Evolutionary conservation across 2,113 vertebrate species (phyloP), one percentile per base, ranked within the genome.

Genomic region (Zosterops hypoxanthus): DNA sequence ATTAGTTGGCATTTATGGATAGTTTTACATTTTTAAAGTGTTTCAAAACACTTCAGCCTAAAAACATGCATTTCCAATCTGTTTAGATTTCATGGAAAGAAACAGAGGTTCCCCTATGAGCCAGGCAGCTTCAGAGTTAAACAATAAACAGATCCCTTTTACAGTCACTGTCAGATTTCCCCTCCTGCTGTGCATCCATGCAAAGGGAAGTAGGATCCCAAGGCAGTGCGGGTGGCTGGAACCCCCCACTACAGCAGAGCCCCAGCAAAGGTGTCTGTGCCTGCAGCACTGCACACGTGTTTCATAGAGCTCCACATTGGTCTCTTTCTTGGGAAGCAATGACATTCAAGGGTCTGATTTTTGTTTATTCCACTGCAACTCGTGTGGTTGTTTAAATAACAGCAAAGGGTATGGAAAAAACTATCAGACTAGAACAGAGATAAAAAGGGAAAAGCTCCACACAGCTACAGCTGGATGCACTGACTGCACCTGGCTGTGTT

Each of bases 221-320:
- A 26, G 76, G 61, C 56, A 64, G 18, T 26, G 26, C n/a, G 14
- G 44, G 36, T 11, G 5, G 44, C n/a, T 24, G 57, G 42, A 83
- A 4, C 28, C 22, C 19, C 24, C 52, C 21, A 8, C 11, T 1
- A 0, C 5, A 34, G 29, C 82, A 66, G 21, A 70, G 65, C 29
- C 71, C 33, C 3, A 5, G 42, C 39, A 50, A 82, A 84, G 23
- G 33, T 39, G 42, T 17, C 60, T 75, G 60, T 29, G 53, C 78
- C 64, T 41, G n/a, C 78, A 36, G 31, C 0, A 0, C 57, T 1
- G 1, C 9, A 47, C 64, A 36, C 0, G 0, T 19, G 44, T 49
- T 64, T 31, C 29, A 46, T 1, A 25, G 81, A 65, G 60, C n/a
- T 71, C 52, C 10, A 8, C 15, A 8, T 11, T 42, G 42, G 65